Percentiles rank a stretch among this genome's conserved stretches.
Evolutionary conservation across 2,797 vertebrate genomes (phyloP).

Genomic region (Pyrocephalus nanus): DNA sequence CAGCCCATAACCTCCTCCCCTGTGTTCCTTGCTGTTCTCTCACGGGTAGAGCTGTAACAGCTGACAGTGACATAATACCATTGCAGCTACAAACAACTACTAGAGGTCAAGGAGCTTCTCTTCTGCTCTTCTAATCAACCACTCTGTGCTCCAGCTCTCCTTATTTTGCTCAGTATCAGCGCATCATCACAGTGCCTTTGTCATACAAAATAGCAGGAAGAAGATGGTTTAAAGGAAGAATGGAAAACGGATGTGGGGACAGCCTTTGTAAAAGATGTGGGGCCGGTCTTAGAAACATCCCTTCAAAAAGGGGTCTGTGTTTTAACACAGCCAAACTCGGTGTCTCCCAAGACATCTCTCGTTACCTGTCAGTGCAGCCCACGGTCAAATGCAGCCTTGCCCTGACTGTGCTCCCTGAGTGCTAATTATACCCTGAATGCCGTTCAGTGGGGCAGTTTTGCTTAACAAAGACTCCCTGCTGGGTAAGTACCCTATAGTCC

Average conservation of each 20-base stretch:
- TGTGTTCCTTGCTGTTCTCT: neutral
- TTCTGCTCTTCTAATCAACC: neutral
- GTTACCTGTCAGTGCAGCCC: neutral
- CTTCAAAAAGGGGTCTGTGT: neutral
- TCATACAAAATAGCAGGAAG: neutral
- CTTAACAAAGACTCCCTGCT: constrained; percentile 1
- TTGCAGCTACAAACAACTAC: neutral
- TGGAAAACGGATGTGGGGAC: neutral
- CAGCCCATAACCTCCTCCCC: neutral
- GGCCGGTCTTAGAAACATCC: neutral
- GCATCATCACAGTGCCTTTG: neutral
- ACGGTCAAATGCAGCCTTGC: neutral
- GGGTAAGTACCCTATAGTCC: neutral
- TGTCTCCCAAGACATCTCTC: neutral
- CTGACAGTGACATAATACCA: neutral
- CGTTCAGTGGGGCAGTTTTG: neutral
- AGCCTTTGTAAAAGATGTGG: neutral
- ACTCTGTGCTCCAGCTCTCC: neutral
- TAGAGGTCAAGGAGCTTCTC: neutral
- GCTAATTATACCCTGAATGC: neutral
- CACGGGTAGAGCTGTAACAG: neutral
- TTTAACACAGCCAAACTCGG: neutral
- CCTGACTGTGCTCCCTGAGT: neutral
- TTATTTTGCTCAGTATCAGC: neutral
- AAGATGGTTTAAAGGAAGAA: neutral